Evolutionary conservation across 2,797 vertebrate genomes (phyloP).

Genomic region (Lepilemur ruficaudatus): DNA sequence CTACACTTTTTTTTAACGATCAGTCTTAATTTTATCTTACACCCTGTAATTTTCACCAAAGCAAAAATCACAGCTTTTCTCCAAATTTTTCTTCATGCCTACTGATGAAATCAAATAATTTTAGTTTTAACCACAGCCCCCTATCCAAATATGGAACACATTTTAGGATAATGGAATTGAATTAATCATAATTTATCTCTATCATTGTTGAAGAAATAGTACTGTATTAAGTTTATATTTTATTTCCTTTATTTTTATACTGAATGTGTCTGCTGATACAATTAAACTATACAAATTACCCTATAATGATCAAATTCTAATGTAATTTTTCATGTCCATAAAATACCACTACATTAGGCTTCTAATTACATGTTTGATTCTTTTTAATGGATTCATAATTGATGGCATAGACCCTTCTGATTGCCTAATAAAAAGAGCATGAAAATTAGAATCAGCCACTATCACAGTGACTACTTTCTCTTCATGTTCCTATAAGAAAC

Average conservation of each 20-base stretch:
- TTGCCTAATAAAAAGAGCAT: background rate
- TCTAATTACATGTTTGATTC: constrained; percentile 56
- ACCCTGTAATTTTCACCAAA: background rate
- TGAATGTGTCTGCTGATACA: background rate
- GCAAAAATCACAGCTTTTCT: background rate
- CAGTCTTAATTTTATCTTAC: background rate
- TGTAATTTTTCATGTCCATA: constrained; percentile 32
- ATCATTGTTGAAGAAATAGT: background rate
- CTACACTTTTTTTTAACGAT: background rate
- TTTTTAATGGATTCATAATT: constrained; percentile 37
- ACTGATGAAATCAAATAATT: background rate
- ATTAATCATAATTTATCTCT: background rate
- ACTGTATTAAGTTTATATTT: background rate
- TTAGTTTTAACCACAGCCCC: background rate
- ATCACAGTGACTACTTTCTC: background rate
- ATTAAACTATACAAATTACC: background rate
- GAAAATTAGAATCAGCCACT: background rate
- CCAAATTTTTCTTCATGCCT: background rate
- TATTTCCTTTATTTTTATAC: background rate
- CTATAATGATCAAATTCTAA: constrained; percentile 22
- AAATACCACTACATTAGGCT: background rate
- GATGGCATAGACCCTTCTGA: background rate
- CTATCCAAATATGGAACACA: background rate
- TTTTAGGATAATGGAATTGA: background rate
- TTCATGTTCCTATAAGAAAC: background rate